These are phyloP conservation scores for Tillus elongatus DNA, from an alignment of 2,888 invertebrate genomes.

Conservation along the genomic window DNA sequence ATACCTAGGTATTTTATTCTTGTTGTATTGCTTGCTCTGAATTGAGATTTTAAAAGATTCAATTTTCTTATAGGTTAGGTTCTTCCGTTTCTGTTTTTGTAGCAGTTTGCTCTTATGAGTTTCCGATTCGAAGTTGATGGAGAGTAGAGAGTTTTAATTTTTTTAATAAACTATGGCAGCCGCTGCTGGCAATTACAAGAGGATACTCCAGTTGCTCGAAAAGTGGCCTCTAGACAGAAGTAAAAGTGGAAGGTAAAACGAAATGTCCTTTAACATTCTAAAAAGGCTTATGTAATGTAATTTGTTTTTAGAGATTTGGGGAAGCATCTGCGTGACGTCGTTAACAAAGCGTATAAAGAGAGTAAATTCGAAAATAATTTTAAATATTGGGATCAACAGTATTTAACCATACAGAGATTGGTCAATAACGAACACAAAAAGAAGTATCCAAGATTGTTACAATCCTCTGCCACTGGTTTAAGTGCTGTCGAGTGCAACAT, in stretches of 20 bases:
- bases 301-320: slow-evolving; percentile 64
- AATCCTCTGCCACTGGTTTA: slow-evolving; percentile 64
- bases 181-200: slow-evolving; percentile 52
- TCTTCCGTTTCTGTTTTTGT: too few species aligned
- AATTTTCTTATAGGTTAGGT: too few species aligned
- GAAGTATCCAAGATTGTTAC: slow-evolving; percentile 52
- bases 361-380: slow-evolving; percentile 48
- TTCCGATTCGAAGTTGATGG: too few species aligned
- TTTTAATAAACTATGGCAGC: too few species aligned
- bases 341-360: slow-evolving; percentile 53
- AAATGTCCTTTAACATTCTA: slow-evolving; percentile 6
- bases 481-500: slow-evolving; percentile 63
- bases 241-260: slow-evolving; percentile 60
- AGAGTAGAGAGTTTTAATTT: too few species aligned
- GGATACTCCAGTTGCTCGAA: slow-evolving; percentile 63
- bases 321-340: slow-evolving; percentile 50
- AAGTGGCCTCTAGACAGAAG: slow-evolving; percentile 69
- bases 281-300: background rate
- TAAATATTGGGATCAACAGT: slow-evolving; percentile 59
- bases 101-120: too few species aligned
- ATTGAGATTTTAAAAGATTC: too few species aligned
- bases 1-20: too few species aligned
- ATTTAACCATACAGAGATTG: slow-evolving; percentile 59
- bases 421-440: slow-evolving; percentile 61
- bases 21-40: too few species aligned